Conservation (phyloP, 2,888 invertebrate species). For the Agrochola lychnidis region DNA sequence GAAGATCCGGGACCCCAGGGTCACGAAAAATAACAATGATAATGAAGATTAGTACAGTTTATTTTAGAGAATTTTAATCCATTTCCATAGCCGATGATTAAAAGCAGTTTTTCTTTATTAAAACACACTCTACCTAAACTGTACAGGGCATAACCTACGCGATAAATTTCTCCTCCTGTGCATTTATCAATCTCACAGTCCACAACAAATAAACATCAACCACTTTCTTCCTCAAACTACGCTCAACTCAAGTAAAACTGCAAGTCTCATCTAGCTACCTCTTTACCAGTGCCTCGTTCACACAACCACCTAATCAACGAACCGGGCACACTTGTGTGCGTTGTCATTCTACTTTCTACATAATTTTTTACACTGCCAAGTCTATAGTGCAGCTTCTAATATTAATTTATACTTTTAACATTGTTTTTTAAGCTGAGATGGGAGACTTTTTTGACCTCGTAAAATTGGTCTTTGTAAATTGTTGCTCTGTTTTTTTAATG, state of each 20-base stretch:
- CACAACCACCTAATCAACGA: constrained; percentile 79
- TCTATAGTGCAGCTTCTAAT: constrained; percentile 69
- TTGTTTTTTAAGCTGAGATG: constrained; percentile 6
- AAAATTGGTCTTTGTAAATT: background rate
- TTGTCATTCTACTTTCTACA: constrained; percentile 88
- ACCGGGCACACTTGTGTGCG: constrained; percentile 75
- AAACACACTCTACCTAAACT: background rate
- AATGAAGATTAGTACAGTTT: background rate
- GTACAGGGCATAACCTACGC: background rate
- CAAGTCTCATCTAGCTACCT: constrained; percentile 41
- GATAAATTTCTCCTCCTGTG: background rate
- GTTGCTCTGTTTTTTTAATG: background rate
- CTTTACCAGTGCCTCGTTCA: constrained; percentile 57
- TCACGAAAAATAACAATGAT: background rate
- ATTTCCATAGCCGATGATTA: background rate
- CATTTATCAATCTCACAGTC: background rate
- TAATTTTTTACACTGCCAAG: constrained; percentile 82
- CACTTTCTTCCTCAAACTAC: constrained; percentile 4
- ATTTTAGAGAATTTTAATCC: background rate
- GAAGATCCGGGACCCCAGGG: no score
- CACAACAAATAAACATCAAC: background rate
- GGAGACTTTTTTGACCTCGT: background rate
- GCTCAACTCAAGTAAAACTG: background rate
- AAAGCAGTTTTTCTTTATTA: background rate
- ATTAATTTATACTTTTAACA: constrained; percentile 44